phyloP scores from a whole-genome alignment of 2,888 invertebrate genomes.

The Philonicus albiceps region DNA sequence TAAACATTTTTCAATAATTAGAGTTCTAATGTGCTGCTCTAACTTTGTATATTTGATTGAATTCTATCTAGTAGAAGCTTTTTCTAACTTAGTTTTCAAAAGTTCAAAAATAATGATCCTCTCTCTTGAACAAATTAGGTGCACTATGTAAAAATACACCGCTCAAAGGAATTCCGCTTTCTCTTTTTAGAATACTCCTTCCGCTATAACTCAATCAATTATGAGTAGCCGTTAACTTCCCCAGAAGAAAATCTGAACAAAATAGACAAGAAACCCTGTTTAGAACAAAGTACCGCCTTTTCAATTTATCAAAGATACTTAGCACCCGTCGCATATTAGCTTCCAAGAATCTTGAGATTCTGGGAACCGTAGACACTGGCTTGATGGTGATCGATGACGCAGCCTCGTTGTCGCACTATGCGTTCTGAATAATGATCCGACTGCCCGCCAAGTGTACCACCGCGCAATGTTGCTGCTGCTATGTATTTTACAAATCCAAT shows the following conservation, averaged over 20 bases:
- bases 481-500: background rate
- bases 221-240: background rate
- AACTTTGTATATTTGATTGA: no score
- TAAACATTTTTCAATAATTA: no score
- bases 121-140: background rate
- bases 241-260: background rate
- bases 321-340: constrained; percentile 26
- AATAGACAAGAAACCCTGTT: background rate
- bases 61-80: no score
- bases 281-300: constrained; percentile 20
- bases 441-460: background rate
- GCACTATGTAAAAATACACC: background rate
- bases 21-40: no score
- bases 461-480: background rate
- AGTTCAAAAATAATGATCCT: background rate
- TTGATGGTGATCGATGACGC: constrained; percentile 48
- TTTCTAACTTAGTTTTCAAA: no score
- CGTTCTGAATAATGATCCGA: constrained; percentile 47
- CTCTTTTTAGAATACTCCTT: background rate
- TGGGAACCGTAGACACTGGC: constrained; percentile 37
- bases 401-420: constrained; percentile 48
- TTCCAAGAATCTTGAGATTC: constrained; percentile 42
- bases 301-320: constrained; percentile 6
- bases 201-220: background rate
- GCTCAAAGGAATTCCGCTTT: background rate